Percentiles rank a stretch among this genome's conserved stretches.
Evolutionary conservation across 2,888 invertebrate genomes (phyloP).

Genomic region (Acanthoscelides obtectus): DNA sequence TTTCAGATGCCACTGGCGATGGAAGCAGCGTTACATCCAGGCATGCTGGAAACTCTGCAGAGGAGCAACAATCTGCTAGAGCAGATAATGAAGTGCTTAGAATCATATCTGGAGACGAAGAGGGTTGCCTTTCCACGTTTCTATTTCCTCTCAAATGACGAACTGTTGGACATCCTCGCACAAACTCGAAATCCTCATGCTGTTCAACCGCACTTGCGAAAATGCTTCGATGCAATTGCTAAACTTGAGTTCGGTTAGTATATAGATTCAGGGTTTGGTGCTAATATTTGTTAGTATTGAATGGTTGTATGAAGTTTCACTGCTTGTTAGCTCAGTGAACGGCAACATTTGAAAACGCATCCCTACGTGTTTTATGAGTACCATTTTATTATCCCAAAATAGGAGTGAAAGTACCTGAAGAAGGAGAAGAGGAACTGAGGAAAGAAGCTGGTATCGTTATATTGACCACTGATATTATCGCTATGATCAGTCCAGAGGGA

Average conservation of each 20-base stretch:
- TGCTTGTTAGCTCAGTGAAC: too few species aligned
- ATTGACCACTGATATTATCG: constrained; percentile 76
- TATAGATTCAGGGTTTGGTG: too few species aligned
- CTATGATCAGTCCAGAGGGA: constrained; percentile 87
- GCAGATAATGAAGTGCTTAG: constrained; percentile 84
- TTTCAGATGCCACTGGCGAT: constrained; percentile 70
- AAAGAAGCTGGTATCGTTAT: constrained; percentile 42
- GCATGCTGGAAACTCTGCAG: constrained; percentile 62
- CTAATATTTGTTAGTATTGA: too few species aligned
- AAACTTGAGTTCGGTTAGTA: constrained; percentile 63
- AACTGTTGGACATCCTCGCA: constrained; percentile 82
- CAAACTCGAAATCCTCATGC: constrained; percentile 76
- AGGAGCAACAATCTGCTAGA: constrained; percentile 77
- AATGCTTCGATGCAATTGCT: constrained; percentile 83
- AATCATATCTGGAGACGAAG: constrained; percentile 85
- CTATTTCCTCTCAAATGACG: constrained; percentile 87
- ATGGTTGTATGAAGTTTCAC: too few species aligned
- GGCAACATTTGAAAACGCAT: too few species aligned
- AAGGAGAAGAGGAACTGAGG: constrained; percentile 43
- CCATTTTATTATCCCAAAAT: too few species aligned
- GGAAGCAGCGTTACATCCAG: constrained; percentile 71
- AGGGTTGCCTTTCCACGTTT: constrained; percentile 84
- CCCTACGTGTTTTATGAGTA: too few species aligned
- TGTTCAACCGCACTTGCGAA: constrained; percentile 84
- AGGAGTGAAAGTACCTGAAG: constrained; percentile 50